Evolutionary conservation across 2,797 vertebrate genomes (phyloP), one percentile per base, ranked within the genome.

Genomic region (Phylloscopus collybita): DNA sequence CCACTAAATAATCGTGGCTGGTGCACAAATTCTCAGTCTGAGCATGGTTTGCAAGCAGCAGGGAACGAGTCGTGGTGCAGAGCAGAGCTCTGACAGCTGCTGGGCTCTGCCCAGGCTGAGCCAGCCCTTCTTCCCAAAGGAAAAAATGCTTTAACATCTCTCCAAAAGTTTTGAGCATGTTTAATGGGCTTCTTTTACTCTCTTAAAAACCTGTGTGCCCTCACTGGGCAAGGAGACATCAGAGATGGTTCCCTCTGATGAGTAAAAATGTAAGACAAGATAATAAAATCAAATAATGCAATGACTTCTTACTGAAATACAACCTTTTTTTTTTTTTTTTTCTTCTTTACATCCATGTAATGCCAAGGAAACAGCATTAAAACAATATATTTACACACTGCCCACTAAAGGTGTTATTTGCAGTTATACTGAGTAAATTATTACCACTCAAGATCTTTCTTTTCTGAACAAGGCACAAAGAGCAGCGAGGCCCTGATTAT

Each of bases 21-120:
- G 62, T 23, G 84, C 74, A 80, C 36, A n/a, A 44, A 23, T 32
- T 64, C 27, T 81, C n/a, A 5, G 16, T 9, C 25, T 59, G 51
- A 62, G 71, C 7, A 4, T 1, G 10, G 7, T 40, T 27, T 67
- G 44, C 45, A 51, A 54, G 44, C 20, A 75, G 66, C 18, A 45
- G 29, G 4, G 60, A 53, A 22, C 0, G 6, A 34, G 32, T n/a
- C 0, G 0, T 20, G n/a, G 30, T 42, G 49, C 67, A 54, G 40
- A 78, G 50, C 54, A 50, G 69, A 86, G 5, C 60, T 71, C 34
- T 45, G 73, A 49, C 25, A 67, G 16, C n/a, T 1, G 34, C 27
- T 44, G 40, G 30, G 61, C 40, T 34, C 54, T 57, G 53, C 26
- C 30, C 36, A 54, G 64, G 34, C 59, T 80, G 47, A 80, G 29